phyloP scores from a whole-genome alignment of 2,113 vertebrate genomes.

The Galbula dea region DNA sequence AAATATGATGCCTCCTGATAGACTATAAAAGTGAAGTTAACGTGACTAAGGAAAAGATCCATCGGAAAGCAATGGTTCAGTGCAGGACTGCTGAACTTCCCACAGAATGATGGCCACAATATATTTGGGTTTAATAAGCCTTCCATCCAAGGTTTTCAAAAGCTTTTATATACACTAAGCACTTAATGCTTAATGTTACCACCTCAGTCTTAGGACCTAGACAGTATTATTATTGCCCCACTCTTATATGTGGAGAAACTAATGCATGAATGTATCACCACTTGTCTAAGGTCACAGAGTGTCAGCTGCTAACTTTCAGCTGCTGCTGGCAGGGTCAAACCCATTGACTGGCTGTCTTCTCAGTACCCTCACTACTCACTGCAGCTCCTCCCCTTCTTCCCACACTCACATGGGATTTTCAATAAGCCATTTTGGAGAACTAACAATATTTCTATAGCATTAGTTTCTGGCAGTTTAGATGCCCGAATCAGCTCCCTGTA shows the following conservation, averaged over 20 bases:
- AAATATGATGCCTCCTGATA: not conserved
- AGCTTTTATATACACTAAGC: not conserved
- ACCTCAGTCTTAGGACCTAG: not conserved
- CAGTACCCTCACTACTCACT: not conserved
- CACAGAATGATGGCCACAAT: not conserved
- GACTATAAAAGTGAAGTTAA: not conserved
- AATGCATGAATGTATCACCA: accelerated
- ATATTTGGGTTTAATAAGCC: not conserved
- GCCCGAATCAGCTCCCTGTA: not conserved
- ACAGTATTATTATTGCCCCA: accelerated
- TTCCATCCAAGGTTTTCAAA: not conserved
- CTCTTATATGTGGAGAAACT: not conserved
- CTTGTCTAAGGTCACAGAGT: not conserved
- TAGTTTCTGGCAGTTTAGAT: not conserved
- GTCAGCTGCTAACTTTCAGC: not conserved
- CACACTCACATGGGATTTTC: not conserved
- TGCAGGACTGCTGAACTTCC: not conserved
- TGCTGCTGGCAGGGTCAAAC: not conserved
- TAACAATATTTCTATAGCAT: accelerated
- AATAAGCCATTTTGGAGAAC: not conserved
- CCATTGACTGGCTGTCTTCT: accelerated
- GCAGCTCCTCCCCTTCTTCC: not conserved
- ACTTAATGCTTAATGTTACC: not conserved
- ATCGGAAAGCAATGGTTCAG: not conserved
- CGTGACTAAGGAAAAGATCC: not conserved